Evolutionary conservation across 2,888 invertebrate species (phyloP), one percentile per base, ranked within the genome.

Genomic region (Teinopalpus imperialis): DNA sequence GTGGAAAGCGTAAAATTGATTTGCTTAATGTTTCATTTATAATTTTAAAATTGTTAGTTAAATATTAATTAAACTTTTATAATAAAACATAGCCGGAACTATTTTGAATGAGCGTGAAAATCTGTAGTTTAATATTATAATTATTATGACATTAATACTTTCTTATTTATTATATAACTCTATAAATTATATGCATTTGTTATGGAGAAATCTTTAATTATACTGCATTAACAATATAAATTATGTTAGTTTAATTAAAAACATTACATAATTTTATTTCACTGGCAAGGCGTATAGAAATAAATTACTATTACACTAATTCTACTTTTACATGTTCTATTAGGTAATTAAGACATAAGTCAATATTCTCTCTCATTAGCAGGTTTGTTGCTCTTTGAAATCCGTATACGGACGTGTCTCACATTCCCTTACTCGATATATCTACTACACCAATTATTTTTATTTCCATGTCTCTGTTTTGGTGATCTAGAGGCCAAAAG

Each of bases 391-490:
- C 69, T 69, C 78, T 81, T 34, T 45, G 32, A 37, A 18, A 26
- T 14, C 44, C 26, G 12, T 32, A 20, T 32, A 45, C 37, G 37
- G 43, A 23, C 14, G 32, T 18, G 32, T 32, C 39, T 26, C 37
- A 31, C 39, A 20, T 39, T 44, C 44, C 20, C 2, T 32, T 20
- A 21, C 39, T 39, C 36, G 37, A 46, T 52, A 29, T 71, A 74
- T 69, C 60, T 54, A 49, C 66, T 64, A 60, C 69, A 74, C 78
- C 76, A 83, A 83, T 83, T 83, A 83, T 80, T 69, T 63, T 73
- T 78, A 79, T 78, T 76, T 75, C 69, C 60, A 51, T 61, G 57
- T 63, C 5, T 27, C 20, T 7, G 9, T 14, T 43, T 34, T 6
- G 32, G 9, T 27, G 3, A 27, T n/a, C n/a, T n/a, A n/a, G n/a